Base-by-base conservation (phyloP, 1,140 invertebrate genomes). In the Andricus grossulariae region DNA sequence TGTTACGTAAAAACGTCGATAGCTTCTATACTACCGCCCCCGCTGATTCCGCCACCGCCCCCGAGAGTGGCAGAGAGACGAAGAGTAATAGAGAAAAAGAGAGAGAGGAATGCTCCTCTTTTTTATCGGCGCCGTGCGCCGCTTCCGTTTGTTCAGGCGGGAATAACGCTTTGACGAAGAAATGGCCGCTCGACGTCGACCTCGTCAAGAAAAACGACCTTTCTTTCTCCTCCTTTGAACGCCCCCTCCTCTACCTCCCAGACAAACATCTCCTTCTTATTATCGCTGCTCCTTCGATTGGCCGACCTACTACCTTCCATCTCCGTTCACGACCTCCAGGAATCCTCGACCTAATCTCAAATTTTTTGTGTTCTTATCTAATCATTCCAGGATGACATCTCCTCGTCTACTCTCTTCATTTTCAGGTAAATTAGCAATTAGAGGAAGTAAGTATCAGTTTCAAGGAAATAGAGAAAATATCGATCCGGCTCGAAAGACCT, bases 1-100 rank as follows among this genome's bases (percentile, higher is more conserved):
- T 91, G 90, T 91, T 91, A 91, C 90, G 90, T 90, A 91, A 91
- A 91, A 91, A 91, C 90, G 90, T 91, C 90, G 90, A 91, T 91
- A 91, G 88, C 87, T 88, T 89, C 88, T 90, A 90, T 90, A 90
- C 85, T 82, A 82, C 83, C 84, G 85, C 83, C 83, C 81, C 82
- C 82, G 80, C 85, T 75, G 60, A 77, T 79, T 74, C 85, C 86
- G 83, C 83, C 84, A 86, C 84, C 84, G 84, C 87, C 86, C 82
- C 80, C 79, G 75, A 77, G 82, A 83, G 80, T 75, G 73, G 80
- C 80, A 79, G 80, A 79, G 82, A 78, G 70, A 76, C 76, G 80
- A 79, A 81, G 81, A 82, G 77, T 74, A 83, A 77, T 77, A 80
- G 81, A 78, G 75, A 80, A 72, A 84, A 79, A 82, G 83, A 82